Conservation (phyloP, 2,888 invertebrate genomes). For the Chamaedrilus cognettii region DNA sequence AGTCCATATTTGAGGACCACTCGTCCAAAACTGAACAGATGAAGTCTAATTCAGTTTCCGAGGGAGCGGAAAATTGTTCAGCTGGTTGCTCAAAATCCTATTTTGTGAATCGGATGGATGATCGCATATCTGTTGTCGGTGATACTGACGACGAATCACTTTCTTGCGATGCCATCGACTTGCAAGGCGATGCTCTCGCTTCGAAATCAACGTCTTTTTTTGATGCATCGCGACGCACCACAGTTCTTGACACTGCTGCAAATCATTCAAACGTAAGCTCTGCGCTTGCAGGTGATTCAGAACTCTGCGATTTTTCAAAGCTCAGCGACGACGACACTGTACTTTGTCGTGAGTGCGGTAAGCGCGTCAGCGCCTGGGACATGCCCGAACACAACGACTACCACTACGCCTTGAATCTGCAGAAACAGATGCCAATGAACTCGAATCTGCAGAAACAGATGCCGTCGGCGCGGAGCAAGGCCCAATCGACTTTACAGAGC, state of each 20-base stretch:
- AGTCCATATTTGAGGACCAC: not conserved
- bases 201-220: no score
- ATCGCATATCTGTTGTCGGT: not conserved
- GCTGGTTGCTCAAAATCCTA: no score
- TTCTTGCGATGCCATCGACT: not conserved
- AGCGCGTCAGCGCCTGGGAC: constrained; percentile 67
- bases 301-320: not conserved
- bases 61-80: not conserved
- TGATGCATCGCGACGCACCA: not conserved
- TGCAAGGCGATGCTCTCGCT: no score
- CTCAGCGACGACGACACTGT: constrained; percentile 50
- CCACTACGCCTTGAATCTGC: constrained; percentile 80
- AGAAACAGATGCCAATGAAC: constrained; percentile 58
- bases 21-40: not conserved
- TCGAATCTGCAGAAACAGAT: not conserved
- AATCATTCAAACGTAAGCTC: no score
- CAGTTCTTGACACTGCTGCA: no score
- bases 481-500: not conserved
- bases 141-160: not conserved
- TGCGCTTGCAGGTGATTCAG: not conserved
- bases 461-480: not conserved
- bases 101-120: no score
- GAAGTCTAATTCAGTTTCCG: not conserved
- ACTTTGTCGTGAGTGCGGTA: constrained; percentile 72
- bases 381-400: constrained; percentile 79